Evolutionary conservation across 1,140 invertebrate species (phyloP).

Genomic region (Nylanderia fulva): DNA sequence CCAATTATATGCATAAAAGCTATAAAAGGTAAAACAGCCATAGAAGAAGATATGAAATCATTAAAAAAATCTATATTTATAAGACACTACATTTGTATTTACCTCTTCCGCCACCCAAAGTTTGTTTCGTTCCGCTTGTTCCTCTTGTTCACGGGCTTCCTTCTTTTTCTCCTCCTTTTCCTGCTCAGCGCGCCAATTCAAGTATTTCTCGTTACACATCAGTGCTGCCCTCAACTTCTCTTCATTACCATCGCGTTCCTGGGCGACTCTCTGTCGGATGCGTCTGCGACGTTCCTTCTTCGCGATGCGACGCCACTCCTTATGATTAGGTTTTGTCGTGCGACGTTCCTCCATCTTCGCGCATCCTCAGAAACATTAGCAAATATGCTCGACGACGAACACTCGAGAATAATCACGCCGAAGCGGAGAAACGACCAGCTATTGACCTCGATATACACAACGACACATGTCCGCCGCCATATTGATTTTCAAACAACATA

Average conservation of each 20-base stretch:
- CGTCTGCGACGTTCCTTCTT: conserved; percentile 88
- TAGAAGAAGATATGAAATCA: background rate
- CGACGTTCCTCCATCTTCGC: conserved; percentile 39
- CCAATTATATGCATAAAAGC: background rate
- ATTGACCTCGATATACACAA: background rate
- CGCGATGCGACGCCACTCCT: conserved; percentile 87
- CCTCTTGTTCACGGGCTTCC: conserved; percentile 83
- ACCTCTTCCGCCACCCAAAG: conserved; percentile 84
- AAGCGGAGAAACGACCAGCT: background rate
- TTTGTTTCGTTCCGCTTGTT: conserved; percentile 79
- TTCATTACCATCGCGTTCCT: conserved; percentile 76
- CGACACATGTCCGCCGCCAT: conserved; percentile 63
- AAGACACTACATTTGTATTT: conserved; percentile 22
- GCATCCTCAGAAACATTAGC: conserved; percentile 11
- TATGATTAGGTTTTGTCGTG: conserved; percentile 78
- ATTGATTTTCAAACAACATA: conserved; percentile 11
- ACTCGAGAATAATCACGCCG: background rate
- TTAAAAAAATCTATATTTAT: background rate
- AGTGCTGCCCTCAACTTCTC: conserved; percentile 73
- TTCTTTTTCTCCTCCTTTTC: conserved; percentile 82
- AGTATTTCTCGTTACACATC: conserved; percentile 81
- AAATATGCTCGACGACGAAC: background rate
- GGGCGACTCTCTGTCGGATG: conserved; percentile 85
- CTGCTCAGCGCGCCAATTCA: conserved; percentile 83
- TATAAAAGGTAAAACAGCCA: background rate